These are phyloP conservation scores for Trachelus iudaicus DNA, from an alignment of 2,888 invertebrate genomes.

Conservation along the genomic window DNA sequence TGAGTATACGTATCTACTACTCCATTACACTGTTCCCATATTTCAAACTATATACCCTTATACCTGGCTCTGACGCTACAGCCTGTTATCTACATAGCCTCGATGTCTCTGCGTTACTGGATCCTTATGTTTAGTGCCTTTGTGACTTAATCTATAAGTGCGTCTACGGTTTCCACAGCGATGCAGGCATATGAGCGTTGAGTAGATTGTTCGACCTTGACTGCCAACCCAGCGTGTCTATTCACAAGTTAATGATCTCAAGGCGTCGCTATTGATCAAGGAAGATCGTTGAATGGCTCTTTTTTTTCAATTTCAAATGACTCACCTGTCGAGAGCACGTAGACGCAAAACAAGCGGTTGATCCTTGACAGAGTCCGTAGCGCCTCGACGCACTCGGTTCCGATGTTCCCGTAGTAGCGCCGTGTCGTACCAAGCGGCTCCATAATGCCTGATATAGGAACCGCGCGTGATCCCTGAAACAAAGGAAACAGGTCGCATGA, in stretches of 20 bases:
- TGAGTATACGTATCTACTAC: not conserved
- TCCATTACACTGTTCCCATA: not conserved
- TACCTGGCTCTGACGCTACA: not conserved
- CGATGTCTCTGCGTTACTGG: not conserved
- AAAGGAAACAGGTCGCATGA: not conserved
- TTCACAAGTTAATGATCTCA: not conserved
- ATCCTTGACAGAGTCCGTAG: constrained; percentile 46
- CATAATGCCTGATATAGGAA: constrained; percentile 61
- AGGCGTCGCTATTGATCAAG: not conserved
- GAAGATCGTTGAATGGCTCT: not conserved
- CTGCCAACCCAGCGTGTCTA: not conserved
- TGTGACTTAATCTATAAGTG: not conserved
- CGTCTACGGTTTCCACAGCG: not conserved
- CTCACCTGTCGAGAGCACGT: constrained; percentile 59
- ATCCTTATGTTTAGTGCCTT: not conserved
- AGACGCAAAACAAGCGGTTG: constrained; percentile 58
- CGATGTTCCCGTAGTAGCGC: constrained; percentile 56
- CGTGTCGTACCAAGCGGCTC: constrained; percentile 60
- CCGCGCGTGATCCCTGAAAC: constrained; percentile 57
- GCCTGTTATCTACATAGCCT: not conserved
- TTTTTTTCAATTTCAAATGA: constrained; percentile 4
- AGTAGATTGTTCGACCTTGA: not conserved
- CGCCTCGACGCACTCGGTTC: constrained; percentile 58
- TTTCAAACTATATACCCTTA: not conserved
- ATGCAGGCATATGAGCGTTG: not conserved